Base-by-base conservation (phyloP, 1,140 invertebrate genomes). In the Hetaerina americana region DNA sequence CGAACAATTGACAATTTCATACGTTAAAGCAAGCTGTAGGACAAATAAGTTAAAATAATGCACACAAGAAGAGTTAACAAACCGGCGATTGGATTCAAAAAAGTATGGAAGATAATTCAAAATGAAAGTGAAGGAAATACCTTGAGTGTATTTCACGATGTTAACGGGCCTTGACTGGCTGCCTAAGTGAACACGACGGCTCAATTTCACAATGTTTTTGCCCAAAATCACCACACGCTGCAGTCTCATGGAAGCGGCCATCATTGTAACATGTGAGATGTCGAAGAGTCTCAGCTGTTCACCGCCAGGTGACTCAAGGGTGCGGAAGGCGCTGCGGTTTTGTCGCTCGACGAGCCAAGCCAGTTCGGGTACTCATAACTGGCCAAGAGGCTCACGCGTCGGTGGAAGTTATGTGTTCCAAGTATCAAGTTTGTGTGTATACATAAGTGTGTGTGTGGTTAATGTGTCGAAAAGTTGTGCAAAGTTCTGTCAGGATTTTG, bases 181-280 rank as follows among this genome's bases (percentile, higher is more conserved):
- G 25, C 49, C 1, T 18, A 70, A 25, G 27, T 57, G 26, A 49
- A 72, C 29, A 72, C 40, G 22, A n/a, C 40, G 40, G 15, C 40
- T n/a, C 15, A 1, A 5, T 57, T 57, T 57, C 15, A 57, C 15
- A n/a, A 57, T 57, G 15, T 57, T n/a, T n/a, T 70, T 72, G 69
- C 72, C 70, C 5, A 73, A 27, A 6, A 28, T 66, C 3, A 68
- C 72, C 27, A 26, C 67, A 73, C 66, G 72, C 24, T 69, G 66
- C 2, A 69, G 10, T 26, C 70, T 29, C 70, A 70, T 69, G 67
- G 66, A 69, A 29, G 72, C 70, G 68, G 72, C 72, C 72, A 73
- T 73, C 69, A n/a, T 27, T 71, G 15, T n/a, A 66, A 57, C 72
- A 73, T 29, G 72, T 73, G 72, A 69, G 40, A 24, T 49, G 15